Evolutionary conservation across 2,888 invertebrate species (phyloP).

Genomic region (Pristionchus exspectatus): DNA sequence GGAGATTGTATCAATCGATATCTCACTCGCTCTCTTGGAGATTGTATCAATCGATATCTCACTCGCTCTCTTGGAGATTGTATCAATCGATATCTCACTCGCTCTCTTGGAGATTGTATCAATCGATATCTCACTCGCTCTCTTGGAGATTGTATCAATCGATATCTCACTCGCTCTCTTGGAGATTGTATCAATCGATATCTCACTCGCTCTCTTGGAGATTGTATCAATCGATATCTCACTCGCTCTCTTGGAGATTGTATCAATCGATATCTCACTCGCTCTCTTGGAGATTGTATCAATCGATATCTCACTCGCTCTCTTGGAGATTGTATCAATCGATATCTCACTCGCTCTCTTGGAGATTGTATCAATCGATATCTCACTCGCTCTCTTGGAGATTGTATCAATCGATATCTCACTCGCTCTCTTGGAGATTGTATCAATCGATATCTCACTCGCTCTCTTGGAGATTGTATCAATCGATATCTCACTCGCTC

Average conservation of each 20-base stretch:
- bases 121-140: too few relatives aligned
- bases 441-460: background rate
- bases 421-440: background rate
- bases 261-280: background rate
- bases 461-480: background rate
- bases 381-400: background rate
- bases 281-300: background rate
- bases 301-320: too few relatives aligned
- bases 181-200: background rate
- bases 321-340: background rate
- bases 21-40: background rate
- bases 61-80: background rate
- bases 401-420: background rate
- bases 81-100: background rate
- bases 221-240: background rate
- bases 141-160: background rate
- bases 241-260: background rate
- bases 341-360: background rate
- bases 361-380: background rate
- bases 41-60: background rate
- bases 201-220: background rate
- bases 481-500: too few relatives aligned
- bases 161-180: background rate
- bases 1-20: background rate
- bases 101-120: background rate